Evolutionary conservation across 2,113 vertebrate species (phyloP).

Genomic region (Vanacampus margaritifer): DNA sequence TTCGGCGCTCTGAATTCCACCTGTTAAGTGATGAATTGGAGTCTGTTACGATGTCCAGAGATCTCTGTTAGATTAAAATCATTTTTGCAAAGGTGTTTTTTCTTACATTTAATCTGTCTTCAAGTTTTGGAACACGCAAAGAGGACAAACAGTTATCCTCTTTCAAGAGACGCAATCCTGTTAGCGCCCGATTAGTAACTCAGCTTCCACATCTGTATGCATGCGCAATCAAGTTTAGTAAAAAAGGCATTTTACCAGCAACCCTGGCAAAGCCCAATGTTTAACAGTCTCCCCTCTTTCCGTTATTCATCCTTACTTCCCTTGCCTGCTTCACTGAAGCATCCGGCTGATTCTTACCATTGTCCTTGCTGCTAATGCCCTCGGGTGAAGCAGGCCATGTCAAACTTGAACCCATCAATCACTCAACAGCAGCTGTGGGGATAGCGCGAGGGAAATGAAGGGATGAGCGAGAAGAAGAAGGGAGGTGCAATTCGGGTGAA

Average conservation of each 20-base stretch:
- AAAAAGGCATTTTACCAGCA: background rate
- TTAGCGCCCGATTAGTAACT: background rate
- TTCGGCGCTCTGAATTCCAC: no score
- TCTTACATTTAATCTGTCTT: no score
- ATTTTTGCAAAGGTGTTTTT: no score
- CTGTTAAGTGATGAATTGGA: no score
- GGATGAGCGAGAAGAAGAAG: slow-evolving; percentile 26
- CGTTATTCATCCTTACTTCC: slow-evolving; percentile 28
- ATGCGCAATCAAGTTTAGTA: background rate
- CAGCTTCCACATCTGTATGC: background rate
- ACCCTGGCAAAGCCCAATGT: slow-evolving; percentile 22
- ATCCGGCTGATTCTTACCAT: slow-evolving; percentile 46
- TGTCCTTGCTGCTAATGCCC: slow-evolving; percentile 56
- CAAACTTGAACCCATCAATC: slow-evolving; percentile 67
- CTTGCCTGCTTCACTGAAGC: slow-evolving; percentile 31
- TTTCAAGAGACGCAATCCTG: no score
- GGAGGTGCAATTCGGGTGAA: slow-evolving; percentile 37
- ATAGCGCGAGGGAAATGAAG: slow-evolving; percentile 33
- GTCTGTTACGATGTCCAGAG: no score
- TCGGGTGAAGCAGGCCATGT: slow-evolving; percentile 62
- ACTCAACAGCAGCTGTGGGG: slow-evolving; percentile 44
- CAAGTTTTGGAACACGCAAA: no score
- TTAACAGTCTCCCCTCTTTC: slow-evolving; percentile 12
- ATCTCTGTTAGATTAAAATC: no score
- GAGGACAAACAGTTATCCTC: no score